phyloP scores from a whole-genome alignment of 2,113 vertebrate genomes.

The Salminus brasiliensis region DNA sequence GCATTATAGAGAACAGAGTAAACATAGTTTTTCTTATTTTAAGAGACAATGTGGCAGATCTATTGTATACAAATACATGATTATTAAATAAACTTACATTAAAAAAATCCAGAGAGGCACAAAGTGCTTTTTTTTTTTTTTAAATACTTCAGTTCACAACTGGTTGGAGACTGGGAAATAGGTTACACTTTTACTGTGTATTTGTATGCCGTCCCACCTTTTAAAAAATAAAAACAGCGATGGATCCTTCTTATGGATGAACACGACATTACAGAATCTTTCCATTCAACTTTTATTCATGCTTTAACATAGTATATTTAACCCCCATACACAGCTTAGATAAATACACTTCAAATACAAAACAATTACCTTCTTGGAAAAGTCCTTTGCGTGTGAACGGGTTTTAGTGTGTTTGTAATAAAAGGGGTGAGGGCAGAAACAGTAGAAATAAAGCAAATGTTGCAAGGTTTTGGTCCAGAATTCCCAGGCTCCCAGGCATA shows the following conservation, averaged over 20 bases:
- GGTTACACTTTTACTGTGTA: too few species aligned
- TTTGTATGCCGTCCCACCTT: too few species aligned
- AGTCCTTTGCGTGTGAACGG: neutral
- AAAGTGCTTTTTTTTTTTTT: too few species aligned
- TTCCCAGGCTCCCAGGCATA: neutral
- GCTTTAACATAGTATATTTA: slow-evolving; percentile 22
- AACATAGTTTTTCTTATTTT: too few species aligned
- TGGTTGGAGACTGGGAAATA: too few species aligned
- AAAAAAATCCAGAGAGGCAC: too few species aligned
- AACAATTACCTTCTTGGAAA: neutral
- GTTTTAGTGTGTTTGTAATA: neutral
- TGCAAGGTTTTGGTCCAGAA: neutral
- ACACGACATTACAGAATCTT: neutral
- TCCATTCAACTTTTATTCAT: slow-evolving; percentile 38
- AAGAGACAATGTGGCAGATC: too few species aligned
- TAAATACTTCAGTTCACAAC: too few species aligned
- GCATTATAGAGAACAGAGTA: too few species aligned
- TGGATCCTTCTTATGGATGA: neutral
- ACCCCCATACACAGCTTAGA: slow-evolving; percentile 22
- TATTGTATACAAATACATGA: too few species aligned
- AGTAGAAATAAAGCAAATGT: neutral
- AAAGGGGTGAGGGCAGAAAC: too few species aligned
- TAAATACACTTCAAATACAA: slow-evolving; percentile 40
- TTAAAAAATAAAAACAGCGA: neutral
- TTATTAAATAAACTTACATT: too few species aligned